Evolutionary conservation across 2,113 vertebrate genomes (phyloP).

Genomic region (Engystomops pustulosus): DNA sequence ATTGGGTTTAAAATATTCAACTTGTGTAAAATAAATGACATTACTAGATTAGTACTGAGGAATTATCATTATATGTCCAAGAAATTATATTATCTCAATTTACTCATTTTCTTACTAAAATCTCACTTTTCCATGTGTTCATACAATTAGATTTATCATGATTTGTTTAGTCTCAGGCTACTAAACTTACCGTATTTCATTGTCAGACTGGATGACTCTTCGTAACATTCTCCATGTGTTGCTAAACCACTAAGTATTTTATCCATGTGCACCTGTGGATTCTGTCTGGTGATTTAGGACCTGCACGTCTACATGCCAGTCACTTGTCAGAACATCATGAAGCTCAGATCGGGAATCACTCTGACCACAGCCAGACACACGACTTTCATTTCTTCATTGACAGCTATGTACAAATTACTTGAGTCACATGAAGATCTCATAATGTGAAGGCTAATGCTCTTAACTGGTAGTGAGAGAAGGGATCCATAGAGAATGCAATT

Average conservation of each 20-base stretch:
- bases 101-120: too few relatives aligned
- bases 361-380: slow-evolving; percentile 26
- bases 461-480: background rate
- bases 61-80: too few relatives aligned
- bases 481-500: background rate
- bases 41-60: too few relatives aligned
- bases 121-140: too few relatives aligned
- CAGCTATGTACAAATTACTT: background rate
- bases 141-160: background rate
- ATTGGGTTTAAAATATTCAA: too few relatives aligned
- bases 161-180: background rate
- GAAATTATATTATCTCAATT: too few relatives aligned
- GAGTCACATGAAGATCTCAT: background rate
- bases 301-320: background rate
- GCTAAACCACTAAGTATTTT: slow-evolving; percentile 32
- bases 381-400: background rate
- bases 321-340: slow-evolving; percentile 35
- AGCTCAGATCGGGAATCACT: background rate
- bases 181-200: background rate
- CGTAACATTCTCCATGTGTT: slow-evolving; percentile 27
- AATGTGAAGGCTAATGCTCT: background rate
- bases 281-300: slow-evolving; percentile 38
- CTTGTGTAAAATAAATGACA: too few relatives aligned
- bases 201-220: slow-evolving; percentile 28
- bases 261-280: slow-evolving; percentile 53